Evolutionary conservation across 2,888 invertebrate genomes (phyloP), one percentile per base, ranked within the genome.

Genomic region (Acronicta psi): DNA sequence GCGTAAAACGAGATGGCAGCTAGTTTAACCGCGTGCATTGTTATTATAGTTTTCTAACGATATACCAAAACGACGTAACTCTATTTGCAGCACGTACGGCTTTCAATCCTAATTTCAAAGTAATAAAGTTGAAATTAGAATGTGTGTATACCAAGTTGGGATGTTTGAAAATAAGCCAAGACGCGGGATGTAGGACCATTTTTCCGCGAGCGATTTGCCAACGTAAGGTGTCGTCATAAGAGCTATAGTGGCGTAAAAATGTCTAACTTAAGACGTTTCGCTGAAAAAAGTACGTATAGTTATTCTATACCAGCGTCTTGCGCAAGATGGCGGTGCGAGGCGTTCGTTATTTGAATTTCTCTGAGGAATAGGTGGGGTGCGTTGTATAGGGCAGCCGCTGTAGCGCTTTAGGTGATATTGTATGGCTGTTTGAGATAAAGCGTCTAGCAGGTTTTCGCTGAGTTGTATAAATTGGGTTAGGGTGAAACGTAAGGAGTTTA

Each of bases 221-320:
- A 86, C 93, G 86, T 93, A 93, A 89, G 83, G 81, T 88, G 82
- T 86, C 78, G 91, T 80, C 86, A 87, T 93, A 93, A 93, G 93
- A 87, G 89, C 92, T 87, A 93, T 88, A 93, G 93, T 93, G 84
- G 91, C 91, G 85, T 88, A 93, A 93, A 93, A 93, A 93, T 92
- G 64, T 73, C 67, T 80, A 90, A 93, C 92, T 91, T 93, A 92
- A 93, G 93, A 93, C 93, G 92, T 93, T 93, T 91, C 93, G 75
- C 82, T 83, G 41, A 75, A 77, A 74, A 93, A 93, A 93, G 87
- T 76, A 84, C 83, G 82, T 83, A 89, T 90, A 91, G 91, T 91
- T 90, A 91, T 90, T 92, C 91, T 90, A 88, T 91, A 92, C 91
- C 90, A 93, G 90, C 92, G 92, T 93, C 93, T 93, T 93, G 88